These are phyloP conservation scores for Epiblema foenella DNA, from an alignment of 2,888 invertebrate species.

Conservation along the genomic window DNA sequence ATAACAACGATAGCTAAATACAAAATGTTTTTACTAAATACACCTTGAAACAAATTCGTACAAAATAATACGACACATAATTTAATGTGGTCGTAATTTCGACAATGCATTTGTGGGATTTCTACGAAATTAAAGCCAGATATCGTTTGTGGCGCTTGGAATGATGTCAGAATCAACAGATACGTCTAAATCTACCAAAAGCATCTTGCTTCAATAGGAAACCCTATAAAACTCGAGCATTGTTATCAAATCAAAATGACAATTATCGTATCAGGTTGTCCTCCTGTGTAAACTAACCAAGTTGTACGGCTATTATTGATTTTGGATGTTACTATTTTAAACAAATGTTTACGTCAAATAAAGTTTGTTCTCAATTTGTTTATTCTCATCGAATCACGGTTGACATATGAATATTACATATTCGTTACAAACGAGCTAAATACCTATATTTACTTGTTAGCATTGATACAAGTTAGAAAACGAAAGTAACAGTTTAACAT, in stretches of 20 bases:
- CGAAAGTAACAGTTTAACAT: constrained; percentile 3
- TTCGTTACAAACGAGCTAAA: too few species aligned
- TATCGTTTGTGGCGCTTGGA: constrained; percentile 15
- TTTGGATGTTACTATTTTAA: too few species aligned
- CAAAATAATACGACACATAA: not conserved
- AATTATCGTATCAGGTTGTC: too few species aligned
- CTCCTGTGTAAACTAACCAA: too few species aligned
- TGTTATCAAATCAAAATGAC: not conserved
- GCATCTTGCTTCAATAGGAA: not conserved
- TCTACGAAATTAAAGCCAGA: constrained; percentile 33
- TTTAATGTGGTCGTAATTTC: constrained; percentile 31
- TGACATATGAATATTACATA: too few species aligned
- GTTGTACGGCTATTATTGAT: too few species aligned
- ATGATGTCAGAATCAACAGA: constrained; percentile 29
- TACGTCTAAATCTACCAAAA: not conserved
- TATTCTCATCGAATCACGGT: too few species aligned
- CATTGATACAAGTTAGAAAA: not conserved
- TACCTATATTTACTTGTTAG: too few species aligned
- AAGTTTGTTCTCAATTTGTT: too few species aligned
- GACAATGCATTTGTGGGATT: constrained; percentile 32
- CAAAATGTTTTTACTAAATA: not conserved
- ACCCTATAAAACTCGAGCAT: not conserved
- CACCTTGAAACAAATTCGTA: not conserved
- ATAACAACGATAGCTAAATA: not conserved
- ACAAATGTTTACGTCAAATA: too few species aligned